Conservation (phyloP, 2,888 invertebrate species). For the Platycnemis pennipes region DNA sequence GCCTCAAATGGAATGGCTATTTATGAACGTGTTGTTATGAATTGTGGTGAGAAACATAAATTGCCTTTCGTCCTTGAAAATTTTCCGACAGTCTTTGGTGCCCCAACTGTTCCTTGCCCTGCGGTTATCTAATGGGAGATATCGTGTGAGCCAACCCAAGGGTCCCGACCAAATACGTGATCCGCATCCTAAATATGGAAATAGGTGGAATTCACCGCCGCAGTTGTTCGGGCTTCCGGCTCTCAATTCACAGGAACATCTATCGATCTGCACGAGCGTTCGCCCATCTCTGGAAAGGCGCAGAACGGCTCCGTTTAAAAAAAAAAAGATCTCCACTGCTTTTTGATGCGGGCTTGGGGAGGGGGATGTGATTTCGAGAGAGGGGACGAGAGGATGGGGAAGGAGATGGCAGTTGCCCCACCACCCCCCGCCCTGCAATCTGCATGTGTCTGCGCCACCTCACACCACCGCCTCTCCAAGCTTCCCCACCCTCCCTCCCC, state of each 20-base stretch:
- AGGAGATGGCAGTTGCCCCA: not conserved
- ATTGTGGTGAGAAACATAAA: not conserved
- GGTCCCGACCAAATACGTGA: not conserved
- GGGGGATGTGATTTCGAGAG: not conserved
- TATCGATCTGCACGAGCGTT: not conserved
- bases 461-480: not conserved
- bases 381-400: not conserved
- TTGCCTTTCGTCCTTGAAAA: too few species aligned
- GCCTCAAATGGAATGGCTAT: not conserved
- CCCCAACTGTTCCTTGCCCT: too few species aligned
- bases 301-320: not conserved
- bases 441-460: not conserved
- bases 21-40: not conserved
- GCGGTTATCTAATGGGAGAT: not conserved
- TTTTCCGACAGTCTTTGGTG: too few species aligned
- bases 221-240: not conserved
- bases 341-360: not conserved
- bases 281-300: not conserved
- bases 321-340: not conserved
- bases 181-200: not conserved
- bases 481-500: not conserved
- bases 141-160: not conserved
- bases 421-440: not conserved
- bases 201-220: not conserved
- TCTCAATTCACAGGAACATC: not conserved